phyloP scores from a whole-genome alignment of 2,888 invertebrate genomes.

The Toxonevra muliebris region DNA sequence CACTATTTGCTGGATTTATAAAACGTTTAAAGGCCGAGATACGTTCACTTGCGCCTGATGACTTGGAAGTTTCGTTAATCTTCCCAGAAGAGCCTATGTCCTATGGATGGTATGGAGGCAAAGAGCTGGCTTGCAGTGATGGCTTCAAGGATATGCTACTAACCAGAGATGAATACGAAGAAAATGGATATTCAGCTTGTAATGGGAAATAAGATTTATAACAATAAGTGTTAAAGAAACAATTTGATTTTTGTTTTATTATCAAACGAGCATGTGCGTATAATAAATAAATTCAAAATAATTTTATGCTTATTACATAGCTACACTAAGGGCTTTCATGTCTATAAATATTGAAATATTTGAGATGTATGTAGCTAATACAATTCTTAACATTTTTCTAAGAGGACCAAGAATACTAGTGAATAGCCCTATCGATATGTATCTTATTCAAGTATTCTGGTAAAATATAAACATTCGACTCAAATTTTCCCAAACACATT shows the following conservation, averaged over 20 bases:
- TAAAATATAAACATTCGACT: too few species aligned
- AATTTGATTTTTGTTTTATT: slow-evolving; percentile 16
- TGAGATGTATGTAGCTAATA: too few species aligned
- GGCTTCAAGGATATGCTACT: slow-evolving; percentile 78
- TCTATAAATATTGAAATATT: too few species aligned
- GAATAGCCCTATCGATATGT: too few species aligned
- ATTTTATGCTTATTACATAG: too few species aligned
- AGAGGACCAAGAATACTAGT: too few species aligned
- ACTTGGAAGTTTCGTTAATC: slow-evolving; percentile 79
- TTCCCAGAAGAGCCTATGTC: slow-evolving; percentile 77
- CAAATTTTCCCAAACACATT: too few species aligned
- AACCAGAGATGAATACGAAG: slow-evolving; percentile 88
- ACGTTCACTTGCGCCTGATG: slow-evolving; percentile 78
- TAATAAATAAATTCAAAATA: too few species aligned
- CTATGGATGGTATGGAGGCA: slow-evolving; percentile 92
- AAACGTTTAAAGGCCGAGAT: slow-evolving; percentile 82
- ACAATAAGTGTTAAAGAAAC: slow-evolving; percentile 8
- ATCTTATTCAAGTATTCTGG: too few species aligned
- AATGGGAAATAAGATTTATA: slow-evolving; percentile 40
- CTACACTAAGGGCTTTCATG: too few species aligned
- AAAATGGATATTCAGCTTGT: slow-evolving; percentile 72
- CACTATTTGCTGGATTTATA: slow-evolving; percentile 83
- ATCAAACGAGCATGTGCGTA: too few species aligned
- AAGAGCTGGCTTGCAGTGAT: slow-evolving; percentile 76
- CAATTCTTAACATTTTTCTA: too few species aligned